These are phyloP conservation scores for Mesaphorura yosii DNA, from an alignment of 1,140 invertebrate genomes.

Conservation along the genomic window DNA sequence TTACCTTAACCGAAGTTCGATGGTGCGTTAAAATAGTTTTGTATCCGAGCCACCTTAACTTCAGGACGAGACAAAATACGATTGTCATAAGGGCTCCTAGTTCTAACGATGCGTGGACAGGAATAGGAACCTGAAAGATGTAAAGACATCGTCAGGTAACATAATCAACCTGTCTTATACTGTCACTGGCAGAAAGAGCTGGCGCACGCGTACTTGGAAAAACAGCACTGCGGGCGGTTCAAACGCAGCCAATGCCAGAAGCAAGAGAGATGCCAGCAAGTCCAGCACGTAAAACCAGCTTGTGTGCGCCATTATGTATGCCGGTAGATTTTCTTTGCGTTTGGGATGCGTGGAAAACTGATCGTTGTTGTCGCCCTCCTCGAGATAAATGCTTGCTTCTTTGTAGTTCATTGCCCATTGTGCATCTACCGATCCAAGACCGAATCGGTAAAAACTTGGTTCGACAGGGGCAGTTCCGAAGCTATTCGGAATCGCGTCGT, in stretches of 20 bases:
- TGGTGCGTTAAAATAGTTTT: constrained; percentile 70
- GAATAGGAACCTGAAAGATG: constrained; percentile 55
- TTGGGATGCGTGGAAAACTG: constrained; percentile 82
- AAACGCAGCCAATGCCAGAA: constrained; percentile 65
- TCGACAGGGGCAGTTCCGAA: constrained; percentile 11
- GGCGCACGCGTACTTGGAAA: constrained; percentile 49
- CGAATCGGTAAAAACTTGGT: constrained; percentile 28
- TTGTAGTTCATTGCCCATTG: constrained; percentile 80
- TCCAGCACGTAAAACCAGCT: constrained; percentile 77
- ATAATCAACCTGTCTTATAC: too few species aligned
- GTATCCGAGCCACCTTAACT: constrained; percentile 75
- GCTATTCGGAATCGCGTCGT: not conserved
- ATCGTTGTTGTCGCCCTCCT: constrained; percentile 81
- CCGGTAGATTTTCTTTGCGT: constrained; percentile 66
- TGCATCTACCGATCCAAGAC: constrained; percentile 14
- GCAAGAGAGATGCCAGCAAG: constrained; percentile 59
- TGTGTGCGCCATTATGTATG: constrained; percentile 78
- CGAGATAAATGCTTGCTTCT: constrained; percentile 41
- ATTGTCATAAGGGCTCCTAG: constrained; percentile 63
- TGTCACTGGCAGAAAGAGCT: too few species aligned
- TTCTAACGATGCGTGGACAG: constrained; percentile 73
- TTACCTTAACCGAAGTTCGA: constrained; percentile 71
- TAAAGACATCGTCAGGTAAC: too few species aligned
- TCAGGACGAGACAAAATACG: constrained; percentile 62
- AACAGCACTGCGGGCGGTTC: constrained; percentile 67